These are phyloP conservation scores for Cryptomyrus ogoouensis DNA, from an alignment of 2,113 vertebrate genomes.

Conservation along the genomic window DNA sequence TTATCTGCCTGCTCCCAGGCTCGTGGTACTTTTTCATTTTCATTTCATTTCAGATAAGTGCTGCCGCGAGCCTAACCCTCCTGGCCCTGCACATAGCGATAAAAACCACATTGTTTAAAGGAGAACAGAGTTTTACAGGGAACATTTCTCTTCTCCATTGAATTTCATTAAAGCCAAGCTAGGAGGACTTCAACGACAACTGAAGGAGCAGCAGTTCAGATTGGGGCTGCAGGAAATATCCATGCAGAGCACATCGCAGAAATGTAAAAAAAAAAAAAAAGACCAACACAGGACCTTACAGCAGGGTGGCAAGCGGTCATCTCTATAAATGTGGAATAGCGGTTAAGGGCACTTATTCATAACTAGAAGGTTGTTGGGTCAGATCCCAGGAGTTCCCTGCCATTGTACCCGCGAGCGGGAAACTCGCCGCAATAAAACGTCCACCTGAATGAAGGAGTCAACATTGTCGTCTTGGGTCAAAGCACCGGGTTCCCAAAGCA, in stretches of 20 bases:
- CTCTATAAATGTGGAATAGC: background rate
- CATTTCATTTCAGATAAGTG: slow-evolving; percentile 16
- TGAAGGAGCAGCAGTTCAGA: background rate
- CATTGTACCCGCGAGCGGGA: background rate
- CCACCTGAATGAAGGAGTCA: background rate
- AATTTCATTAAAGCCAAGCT: background rate
- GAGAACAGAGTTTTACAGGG: background rate
- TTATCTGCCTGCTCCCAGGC: background rate
- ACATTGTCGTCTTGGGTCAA: background rate
- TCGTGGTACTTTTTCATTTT: background rate
- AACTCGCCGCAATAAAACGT: background rate
- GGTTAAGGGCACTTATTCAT: background rate
- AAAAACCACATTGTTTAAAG: slow-evolving; percentile 5
- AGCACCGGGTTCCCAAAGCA: background rate
- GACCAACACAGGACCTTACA: background rate
- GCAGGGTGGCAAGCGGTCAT: background rate
- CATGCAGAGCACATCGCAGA: background rate
- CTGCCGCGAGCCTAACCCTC: background rate
- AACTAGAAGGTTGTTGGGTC: background rate
- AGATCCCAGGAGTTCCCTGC: background rate
- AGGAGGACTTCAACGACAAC: background rate
- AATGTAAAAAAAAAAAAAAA: background rate
- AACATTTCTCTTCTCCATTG: background rate
- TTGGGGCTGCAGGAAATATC: background rate
- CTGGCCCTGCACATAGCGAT: background rate